Conservation (phyloP, 2,113 vertebrate species). For the Cyanoderma ruficeps region DNA sequence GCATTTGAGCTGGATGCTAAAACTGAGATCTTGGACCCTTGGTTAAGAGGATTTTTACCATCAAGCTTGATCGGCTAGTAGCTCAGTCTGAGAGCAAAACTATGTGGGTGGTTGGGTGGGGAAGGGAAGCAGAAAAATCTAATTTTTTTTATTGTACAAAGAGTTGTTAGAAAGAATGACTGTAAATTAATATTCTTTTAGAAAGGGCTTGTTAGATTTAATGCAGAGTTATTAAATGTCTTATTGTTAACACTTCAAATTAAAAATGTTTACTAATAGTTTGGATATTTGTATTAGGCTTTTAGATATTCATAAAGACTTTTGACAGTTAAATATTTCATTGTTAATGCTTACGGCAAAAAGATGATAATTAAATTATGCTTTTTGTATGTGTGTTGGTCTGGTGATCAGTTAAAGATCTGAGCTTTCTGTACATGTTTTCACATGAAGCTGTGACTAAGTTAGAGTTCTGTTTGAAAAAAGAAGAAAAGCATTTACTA, state of each 20-base stretch:
- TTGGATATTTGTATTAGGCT: conserved; percentile 56
- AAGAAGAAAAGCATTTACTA: not conserved
- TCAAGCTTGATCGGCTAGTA: not conserved
- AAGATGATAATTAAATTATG: conserved; percentile 51
- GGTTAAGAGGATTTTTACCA: not conserved
- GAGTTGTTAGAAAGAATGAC: conserved; percentile 29
- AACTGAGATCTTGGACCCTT: not conserved
- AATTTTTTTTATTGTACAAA: conserved; percentile 52
- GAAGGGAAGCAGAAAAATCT: conserved; percentile 14
- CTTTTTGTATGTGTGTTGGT: conserved; percentile 61
- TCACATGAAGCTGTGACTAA: not conserved
- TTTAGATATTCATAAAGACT: conserved; percentile 39
- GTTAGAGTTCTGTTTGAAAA: not conserved
- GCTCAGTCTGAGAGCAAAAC: conserved; percentile 23
- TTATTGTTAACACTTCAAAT: conserved; percentile 54
- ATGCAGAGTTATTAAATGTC: conserved; percentile 40
- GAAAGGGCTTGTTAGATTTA: conserved; percentile 60
- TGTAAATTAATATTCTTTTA: conserved; percentile 59
- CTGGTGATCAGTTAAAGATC: conserved; percentile 45
- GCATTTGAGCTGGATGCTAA: not conserved
- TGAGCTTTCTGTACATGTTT: conserved; percentile 33
- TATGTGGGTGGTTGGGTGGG: not conserved
- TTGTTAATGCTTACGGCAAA: conserved; percentile 48
- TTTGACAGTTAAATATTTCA: conserved; percentile 18
- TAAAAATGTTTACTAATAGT: conserved; percentile 29